These are phyloP conservation scores for Dromas ardeola DNA, from an alignment of 2,113 vertebrate genomes.

Conservation along the genomic window DNA sequence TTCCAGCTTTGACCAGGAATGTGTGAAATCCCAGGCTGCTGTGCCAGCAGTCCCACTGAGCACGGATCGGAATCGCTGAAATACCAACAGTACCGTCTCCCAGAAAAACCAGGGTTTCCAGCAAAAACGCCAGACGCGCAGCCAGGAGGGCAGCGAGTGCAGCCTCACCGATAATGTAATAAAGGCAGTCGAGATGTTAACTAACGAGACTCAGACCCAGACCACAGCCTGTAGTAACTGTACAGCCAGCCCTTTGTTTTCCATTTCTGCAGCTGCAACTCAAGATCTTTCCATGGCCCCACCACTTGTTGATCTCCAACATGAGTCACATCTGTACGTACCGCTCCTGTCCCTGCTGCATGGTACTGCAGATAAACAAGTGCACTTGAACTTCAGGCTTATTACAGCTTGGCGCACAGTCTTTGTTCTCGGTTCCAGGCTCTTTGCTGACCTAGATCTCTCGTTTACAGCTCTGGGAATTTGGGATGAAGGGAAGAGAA, in stretches of 20 bases:
- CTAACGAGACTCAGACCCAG: background rate
- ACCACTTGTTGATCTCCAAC: background rate
- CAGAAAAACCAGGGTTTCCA: background rate
- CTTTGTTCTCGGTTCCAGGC: background rate
- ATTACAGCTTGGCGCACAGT: background rate
- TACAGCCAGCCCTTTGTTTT: background rate
- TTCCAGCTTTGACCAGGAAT: background rate
- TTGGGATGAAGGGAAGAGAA: background rate
- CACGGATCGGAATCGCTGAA: background rate
- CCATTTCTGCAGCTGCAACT: background rate
- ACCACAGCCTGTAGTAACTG: background rate
- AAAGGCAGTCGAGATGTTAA: background rate
- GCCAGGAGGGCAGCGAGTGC: background rate
- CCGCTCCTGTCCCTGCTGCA: background rate
- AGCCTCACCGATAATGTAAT: rapidly evolving
- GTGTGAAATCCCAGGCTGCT: background rate
- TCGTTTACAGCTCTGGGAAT: background rate
- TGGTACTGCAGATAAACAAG: background rate
- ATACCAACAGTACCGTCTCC: rapidly evolving
- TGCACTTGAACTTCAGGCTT: background rate
- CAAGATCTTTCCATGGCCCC: background rate
- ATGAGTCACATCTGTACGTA: background rate
- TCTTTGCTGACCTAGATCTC: background rate
- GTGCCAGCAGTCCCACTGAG: background rate
- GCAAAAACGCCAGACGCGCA: background rate